Conservation (phyloP, 2,888 invertebrate species). For the Caenorhabditis japonica region DNA sequence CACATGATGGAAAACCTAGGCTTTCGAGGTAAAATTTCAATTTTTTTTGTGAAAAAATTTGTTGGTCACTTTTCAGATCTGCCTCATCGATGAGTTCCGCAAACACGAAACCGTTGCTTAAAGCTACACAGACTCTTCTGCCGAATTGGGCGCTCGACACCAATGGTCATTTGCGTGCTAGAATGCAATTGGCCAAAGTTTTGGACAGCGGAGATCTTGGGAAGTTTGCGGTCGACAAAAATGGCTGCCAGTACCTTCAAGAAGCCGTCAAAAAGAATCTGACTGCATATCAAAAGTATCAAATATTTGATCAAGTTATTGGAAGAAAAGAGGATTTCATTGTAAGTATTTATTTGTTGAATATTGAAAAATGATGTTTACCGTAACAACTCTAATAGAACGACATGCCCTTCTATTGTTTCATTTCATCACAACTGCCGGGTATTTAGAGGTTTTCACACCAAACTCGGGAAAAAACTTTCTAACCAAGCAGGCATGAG, state of each 20-base stretch:
- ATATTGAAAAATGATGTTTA: too few species aligned
- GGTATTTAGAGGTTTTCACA: too few species aligned
- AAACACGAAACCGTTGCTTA: not conserved
- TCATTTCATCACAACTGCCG: too few species aligned
- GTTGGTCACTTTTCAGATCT: not conserved
- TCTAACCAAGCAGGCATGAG: too few species aligned
- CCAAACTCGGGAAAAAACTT: too few species aligned
- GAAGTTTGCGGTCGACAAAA: slow-evolving; percentile 53
- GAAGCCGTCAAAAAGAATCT: slow-evolving; percentile 12
- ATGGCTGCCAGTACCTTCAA: slow-evolving; percentile 47
- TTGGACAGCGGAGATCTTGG: slow-evolving; percentile 40
- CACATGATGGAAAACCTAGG: slow-evolving; percentile 1
- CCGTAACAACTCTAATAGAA: too few species aligned
- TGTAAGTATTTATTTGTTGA: slow-evolving; percentile 8
- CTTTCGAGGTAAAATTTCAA: slow-evolving; percentile 1
- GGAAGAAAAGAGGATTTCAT: slow-evolving; percentile 25
- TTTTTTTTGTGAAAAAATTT: not conserved
- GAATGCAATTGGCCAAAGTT: slow-evolving; percentile 24
- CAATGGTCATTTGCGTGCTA: slow-evolving; percentile 17
- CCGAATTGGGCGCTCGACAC: slow-evolving; percentile 44
- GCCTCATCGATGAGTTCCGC: slow-evolving; percentile 28
- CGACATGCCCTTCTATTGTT: too few species aligned
- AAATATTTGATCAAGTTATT: slow-evolving; percentile 28
- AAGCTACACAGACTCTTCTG: not conserved
- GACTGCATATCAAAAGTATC: slow-evolving; percentile 6